phyloP scores from a whole-genome alignment of 2,113 vertebrate species.

The Pluvialis apricaria region DNA sequence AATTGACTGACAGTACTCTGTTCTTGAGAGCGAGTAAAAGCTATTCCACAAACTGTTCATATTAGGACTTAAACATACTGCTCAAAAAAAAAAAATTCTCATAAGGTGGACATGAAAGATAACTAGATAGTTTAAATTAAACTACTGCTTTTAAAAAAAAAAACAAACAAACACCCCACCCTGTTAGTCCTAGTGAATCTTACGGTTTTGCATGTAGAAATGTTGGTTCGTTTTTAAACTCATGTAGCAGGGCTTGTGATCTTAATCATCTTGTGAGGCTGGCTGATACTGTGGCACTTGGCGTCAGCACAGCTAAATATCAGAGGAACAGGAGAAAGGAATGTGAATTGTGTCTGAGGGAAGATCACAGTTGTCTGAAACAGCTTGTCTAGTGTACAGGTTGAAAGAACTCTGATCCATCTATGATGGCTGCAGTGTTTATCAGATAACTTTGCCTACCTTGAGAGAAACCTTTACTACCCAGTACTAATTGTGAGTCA shows the following conservation, averaged over 20 bases:
- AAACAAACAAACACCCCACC: not conserved
- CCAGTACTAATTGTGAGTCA: not conserved
- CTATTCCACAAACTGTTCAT: not conserved
- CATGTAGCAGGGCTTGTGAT: not conserved
- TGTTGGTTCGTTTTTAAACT: not conserved
- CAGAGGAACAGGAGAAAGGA: not conserved
- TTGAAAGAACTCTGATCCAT: not conserved
- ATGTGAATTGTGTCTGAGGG: not conserved
- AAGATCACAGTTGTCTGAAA: not conserved
- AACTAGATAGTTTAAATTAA: too few relatives aligned
- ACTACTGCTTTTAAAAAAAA: not conserved
- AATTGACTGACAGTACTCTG: not conserved
- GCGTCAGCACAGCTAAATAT: fast-evolving
- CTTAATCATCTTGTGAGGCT: not conserved
- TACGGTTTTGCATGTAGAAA: not conserved
- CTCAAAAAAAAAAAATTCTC: not conserved
- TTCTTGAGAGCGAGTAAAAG: not conserved
- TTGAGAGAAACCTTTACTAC: not conserved
- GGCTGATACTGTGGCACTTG: not conserved
- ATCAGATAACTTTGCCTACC: not conserved
- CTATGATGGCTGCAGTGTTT: not conserved
- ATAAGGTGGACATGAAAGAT: too few relatives aligned
- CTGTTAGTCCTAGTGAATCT: not conserved
- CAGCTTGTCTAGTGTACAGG: not conserved
- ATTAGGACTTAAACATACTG: not conserved